Conservation (phyloP, 2,797 vertebrate genomes). For the Netta rufina region DNA sequence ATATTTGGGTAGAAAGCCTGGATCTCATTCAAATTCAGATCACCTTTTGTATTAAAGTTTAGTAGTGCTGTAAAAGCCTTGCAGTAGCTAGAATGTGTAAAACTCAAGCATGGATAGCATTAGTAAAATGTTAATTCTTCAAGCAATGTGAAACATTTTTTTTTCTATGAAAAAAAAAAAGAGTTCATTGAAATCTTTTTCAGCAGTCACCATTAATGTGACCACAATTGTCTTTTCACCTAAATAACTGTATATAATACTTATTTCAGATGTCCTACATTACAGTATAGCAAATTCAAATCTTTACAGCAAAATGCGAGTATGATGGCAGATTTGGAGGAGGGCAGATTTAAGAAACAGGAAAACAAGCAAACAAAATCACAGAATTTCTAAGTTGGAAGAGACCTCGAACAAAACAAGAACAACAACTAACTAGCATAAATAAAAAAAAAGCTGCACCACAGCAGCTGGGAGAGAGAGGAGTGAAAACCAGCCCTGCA, state of each 20-base stretch:
- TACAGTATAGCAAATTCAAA: not conserved
- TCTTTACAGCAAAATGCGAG: not conserved
- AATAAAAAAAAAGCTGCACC: too few relatives aligned
- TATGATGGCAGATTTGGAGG: too few relatives aligned
- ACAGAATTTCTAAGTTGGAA: too few relatives aligned
- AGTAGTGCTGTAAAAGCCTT: slow-evolving; percentile 3
- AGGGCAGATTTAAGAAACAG: too few relatives aligned
- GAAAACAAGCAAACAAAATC: too few relatives aligned
- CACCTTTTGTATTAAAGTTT: slow-evolving; percentile 20
- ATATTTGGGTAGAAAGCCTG: not conserved
- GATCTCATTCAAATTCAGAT: slow-evolving; percentile 48
- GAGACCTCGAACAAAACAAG: too few relatives aligned
- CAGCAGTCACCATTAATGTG: not conserved
- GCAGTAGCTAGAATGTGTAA: not conserved
- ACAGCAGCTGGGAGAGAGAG: too few relatives aligned
- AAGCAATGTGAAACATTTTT: not conserved
- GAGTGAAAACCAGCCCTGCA: too few relatives aligned
- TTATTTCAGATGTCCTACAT: not conserved
- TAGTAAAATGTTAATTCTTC: slow-evolving; percentile 3
- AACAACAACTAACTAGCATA: too few relatives aligned
- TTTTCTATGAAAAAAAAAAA: not conserved
- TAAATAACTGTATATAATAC: not conserved
- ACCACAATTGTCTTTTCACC: not conserved
- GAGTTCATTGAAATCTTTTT: not conserved
- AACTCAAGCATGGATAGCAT: not conserved